A percentile compares a stretch with the other conserved stretches of the same genome.
phyloP scores from a whole-genome alignment of 2,113 vertebrate genomes.

The Arizona elegans region DNA sequence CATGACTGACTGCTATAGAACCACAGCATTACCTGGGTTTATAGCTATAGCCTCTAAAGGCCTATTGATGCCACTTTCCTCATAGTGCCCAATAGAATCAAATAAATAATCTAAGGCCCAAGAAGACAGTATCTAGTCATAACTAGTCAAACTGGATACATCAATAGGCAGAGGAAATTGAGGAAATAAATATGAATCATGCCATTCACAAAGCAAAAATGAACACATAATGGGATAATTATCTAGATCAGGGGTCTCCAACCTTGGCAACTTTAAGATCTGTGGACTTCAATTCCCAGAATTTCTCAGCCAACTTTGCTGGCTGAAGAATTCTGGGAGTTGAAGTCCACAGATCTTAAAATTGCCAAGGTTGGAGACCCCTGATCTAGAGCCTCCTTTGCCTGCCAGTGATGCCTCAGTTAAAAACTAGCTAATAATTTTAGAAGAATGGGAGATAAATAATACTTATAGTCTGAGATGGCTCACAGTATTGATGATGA shows the following conservation, averaged over 20 bases:
- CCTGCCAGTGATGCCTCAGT: neutral
- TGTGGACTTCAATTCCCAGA: too few relatives aligned
- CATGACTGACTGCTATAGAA: neutral
- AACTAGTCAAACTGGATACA: neutral
- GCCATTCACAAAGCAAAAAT: conserved; percentile 3
- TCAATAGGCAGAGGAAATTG: neutral
- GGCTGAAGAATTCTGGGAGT: too few relatives aligned
- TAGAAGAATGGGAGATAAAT: neutral
- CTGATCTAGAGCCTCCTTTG: neutral
- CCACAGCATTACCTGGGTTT: neutral
- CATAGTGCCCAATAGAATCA: neutral
- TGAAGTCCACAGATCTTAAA: too few relatives aligned
- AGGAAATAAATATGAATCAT: neutral
- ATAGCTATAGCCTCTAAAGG: neutral
- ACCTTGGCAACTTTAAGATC: too few relatives aligned
- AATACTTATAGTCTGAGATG: neutral
- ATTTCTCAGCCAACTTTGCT: too few relatives aligned
- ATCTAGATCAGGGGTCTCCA: neutral
- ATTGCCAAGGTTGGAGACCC: too few relatives aligned
- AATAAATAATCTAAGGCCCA: neutral
- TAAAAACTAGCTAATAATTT: neutral
- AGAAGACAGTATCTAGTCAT: neutral
- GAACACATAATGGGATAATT: neutral
- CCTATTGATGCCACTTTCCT: neutral
- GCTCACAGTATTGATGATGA: neutral